Percentiles rank a stretch among this genome's conserved stretches.
These are phyloP conservation scores for Oryctes rhinoceros DNA, from an alignment of 1,140 invertebrate species.

Conservation along the genomic window DNA sequence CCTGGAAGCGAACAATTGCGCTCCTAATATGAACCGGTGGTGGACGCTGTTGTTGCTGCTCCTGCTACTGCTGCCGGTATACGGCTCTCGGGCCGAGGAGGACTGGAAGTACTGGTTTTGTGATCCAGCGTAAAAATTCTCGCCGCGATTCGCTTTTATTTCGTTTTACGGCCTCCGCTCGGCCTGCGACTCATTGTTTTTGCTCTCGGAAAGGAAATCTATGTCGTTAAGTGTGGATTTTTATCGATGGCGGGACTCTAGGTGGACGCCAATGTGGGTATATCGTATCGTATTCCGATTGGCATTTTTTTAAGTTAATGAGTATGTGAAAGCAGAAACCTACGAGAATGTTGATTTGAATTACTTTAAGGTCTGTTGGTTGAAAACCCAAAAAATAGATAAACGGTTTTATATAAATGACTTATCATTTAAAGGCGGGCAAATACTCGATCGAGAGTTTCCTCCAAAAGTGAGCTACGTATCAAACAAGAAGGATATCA, in stretches of 20 bases:
- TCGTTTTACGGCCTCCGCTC: slow-evolving; percentile 7
- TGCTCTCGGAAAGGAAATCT: slow-evolving; percentile 11
- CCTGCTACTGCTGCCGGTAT: too few relatives aligned
- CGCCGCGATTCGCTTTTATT: neutral
- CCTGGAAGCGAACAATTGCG: slow-evolving; percentile 33
- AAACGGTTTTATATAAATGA: too few relatives aligned
- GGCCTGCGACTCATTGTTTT: neutral
- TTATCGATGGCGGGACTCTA: neutral
- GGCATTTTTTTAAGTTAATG: too few relatives aligned
- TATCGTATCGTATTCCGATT: too few relatives aligned
- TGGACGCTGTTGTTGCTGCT: neutral
- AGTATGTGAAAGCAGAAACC: too few relatives aligned
- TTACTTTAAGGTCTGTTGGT: too few relatives aligned
- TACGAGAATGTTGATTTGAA: too few relatives aligned
- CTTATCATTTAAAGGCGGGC: too few relatives aligned
- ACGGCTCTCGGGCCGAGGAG: neutral
- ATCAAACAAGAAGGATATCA: too few relatives aligned
- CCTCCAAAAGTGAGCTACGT: too few relatives aligned
- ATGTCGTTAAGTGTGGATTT: neutral
- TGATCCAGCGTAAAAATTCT: slow-evolving; percentile 15
- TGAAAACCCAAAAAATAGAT: too few relatives aligned
- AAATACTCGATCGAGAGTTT: too few relatives aligned
- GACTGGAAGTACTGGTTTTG: slow-evolving; percentile 7
- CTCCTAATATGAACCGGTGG: slow-evolving; percentile 29
- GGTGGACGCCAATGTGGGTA: neutral